These are phyloP conservation scores for Pomatostomus ruficeps DNA, from an alignment of 2,113 vertebrate species.

Conservation along the genomic window DNA sequence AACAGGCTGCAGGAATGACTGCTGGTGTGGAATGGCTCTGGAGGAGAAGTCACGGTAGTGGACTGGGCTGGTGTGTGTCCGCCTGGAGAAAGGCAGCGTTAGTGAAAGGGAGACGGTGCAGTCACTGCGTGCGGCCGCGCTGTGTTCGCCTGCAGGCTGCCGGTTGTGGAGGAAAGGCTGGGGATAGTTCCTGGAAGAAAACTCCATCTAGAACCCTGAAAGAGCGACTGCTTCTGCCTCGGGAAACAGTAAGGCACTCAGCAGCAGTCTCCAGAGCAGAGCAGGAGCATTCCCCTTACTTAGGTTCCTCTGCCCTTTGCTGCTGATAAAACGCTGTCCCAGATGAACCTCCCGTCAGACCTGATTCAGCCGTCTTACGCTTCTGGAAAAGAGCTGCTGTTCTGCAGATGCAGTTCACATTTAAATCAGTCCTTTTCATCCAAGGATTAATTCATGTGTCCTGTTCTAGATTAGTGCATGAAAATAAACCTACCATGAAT, in stretches of 20 bases:
- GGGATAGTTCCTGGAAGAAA: neutral
- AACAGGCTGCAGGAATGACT: neutral
- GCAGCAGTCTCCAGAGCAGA: neutral
- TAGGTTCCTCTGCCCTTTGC: neutral
- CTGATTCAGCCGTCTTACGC: too few species aligned
- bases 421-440: neutral
- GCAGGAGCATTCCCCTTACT: neutral
- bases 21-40: neutral
- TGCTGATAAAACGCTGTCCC: neutral
- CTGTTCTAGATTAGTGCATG: neutral
- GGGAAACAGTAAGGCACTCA: accelerated
- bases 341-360: neutral
- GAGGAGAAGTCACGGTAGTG: neutral
- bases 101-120: neutral
- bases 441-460: neutral
- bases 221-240: neutral
- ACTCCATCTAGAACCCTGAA: neutral
- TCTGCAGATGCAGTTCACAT: neutral
- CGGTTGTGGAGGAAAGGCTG: neutral
- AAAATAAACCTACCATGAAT: neutral
- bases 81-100: neutral
- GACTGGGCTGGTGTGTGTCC: neutral
- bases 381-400: neutral
- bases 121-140: neutral
- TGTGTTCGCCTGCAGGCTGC: neutral